Conservation (phyloP, 2,113 vertebrate species). For the Upupa epops region DNA sequence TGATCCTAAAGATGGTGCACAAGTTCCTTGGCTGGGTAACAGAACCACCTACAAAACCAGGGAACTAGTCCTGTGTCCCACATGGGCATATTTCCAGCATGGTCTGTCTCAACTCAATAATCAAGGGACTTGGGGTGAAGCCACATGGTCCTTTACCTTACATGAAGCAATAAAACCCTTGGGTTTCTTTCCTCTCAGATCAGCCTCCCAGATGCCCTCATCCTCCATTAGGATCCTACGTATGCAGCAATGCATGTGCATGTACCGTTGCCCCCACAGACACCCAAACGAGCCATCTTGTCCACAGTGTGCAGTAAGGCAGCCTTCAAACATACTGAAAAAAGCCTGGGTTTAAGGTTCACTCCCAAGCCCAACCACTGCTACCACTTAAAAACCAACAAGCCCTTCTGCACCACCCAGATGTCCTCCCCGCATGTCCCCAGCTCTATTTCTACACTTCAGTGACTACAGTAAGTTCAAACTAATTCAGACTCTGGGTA, state of each 20-base stretch:
- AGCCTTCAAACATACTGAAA: background rate
- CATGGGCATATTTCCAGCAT: rapidly evolving
- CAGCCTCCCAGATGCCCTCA: background rate
- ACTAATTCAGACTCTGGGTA: conserved; percentile 18
- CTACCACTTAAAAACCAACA: conserved; percentile 28
- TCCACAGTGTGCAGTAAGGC: background rate
- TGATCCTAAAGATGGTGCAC: background rate
- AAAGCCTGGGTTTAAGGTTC: background rate
- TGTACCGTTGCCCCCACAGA: too few relatives aligned
- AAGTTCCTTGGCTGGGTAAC: background rate
- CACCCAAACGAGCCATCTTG: too few relatives aligned
- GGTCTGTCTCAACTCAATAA: rapidly evolving
- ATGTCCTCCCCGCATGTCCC: background rate
- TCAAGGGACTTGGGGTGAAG: background rate
- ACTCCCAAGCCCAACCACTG: background rate
- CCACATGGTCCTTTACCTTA: background rate
- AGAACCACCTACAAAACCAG: background rate
- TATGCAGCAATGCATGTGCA: too few relatives aligned
- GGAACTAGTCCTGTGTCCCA: background rate
- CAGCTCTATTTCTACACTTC: conserved; percentile 42
- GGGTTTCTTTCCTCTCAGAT: background rate
- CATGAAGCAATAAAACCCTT: background rate
- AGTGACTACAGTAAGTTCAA: conserved; percentile 9
- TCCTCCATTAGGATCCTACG: too few relatives aligned
- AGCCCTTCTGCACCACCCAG: conserved; percentile 11